A percentile compares a stretch with the other conserved stretches of the same genome.
These are phyloP conservation scores for Drosophila borborema DNA, from an alignment of 2,888 invertebrate species.

Conservation along the genomic window DNA sequence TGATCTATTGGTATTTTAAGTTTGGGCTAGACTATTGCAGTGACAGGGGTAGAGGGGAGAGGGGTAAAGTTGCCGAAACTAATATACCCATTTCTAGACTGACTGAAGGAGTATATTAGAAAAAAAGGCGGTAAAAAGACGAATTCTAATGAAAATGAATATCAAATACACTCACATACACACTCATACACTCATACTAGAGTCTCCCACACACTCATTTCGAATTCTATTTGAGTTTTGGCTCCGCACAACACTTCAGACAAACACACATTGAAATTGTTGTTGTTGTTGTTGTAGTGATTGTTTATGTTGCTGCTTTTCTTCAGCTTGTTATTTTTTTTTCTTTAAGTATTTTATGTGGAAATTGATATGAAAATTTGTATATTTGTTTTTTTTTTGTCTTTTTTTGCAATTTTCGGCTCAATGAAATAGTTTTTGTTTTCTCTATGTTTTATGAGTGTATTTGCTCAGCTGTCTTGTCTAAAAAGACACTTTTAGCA, in stretches of 20 bases:
- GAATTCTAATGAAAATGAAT: slow-evolving; percentile 37
- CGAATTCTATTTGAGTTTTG: background rate
- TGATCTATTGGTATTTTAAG: no score
- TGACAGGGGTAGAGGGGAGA: no score
- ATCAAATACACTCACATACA: slow-evolving; percentile 28
- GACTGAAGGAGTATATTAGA: background rate
- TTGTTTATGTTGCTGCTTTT: slow-evolving; percentile 6
- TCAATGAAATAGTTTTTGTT: slow-evolving; percentile 9
- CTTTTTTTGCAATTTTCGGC: slow-evolving; percentile 5
- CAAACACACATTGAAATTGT: background rate
- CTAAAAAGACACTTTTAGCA: background rate
- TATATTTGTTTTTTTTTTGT: slow-evolving; percentile 13
- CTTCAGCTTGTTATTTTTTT: slow-evolving; percentile 10
- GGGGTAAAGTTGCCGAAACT: background rate
- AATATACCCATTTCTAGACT: background rate
- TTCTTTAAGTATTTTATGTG: slow-evolving; percentile 27
- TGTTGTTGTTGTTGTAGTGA: background rate
- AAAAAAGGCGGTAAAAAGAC: background rate
- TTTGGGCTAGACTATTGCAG: no score
- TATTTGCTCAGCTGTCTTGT: slow-evolving; percentile 33
- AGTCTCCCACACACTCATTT: slow-evolving; percentile 9
- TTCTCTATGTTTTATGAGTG: background rate
- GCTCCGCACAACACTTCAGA: slow-evolving; percentile 5
- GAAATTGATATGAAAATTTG: slow-evolving; percentile 38
- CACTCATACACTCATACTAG: background rate